These are phyloP conservation scores for Hydrocynus forskahlii DNA, from an alignment of 2,797 vertebrate genomes.

Conservation along the genomic window DNA sequence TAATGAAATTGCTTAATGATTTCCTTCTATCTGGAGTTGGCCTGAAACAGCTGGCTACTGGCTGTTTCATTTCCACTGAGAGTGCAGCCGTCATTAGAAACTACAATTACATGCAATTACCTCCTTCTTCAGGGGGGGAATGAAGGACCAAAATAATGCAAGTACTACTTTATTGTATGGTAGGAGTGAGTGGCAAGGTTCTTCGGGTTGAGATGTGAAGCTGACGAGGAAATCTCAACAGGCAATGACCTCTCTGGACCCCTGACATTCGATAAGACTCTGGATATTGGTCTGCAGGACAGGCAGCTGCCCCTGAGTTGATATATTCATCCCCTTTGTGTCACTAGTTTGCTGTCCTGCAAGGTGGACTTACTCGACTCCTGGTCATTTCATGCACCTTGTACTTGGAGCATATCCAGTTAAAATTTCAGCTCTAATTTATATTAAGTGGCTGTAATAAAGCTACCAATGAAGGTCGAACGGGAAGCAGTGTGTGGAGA, in stretches of 20 bases:
- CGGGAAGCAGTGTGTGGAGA: too few species aligned
- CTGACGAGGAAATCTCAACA: background rate
- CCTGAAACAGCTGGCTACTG: slow-evolving; percentile 47
- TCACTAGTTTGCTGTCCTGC: background rate
- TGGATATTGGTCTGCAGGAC: background rate
- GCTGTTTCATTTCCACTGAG: slow-evolving; percentile 36
- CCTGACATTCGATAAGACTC: background rate
- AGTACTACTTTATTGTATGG: slow-evolving; percentile 33
- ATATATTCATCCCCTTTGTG: background rate
- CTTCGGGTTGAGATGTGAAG: background rate
- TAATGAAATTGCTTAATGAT: slow-evolving; percentile 61
- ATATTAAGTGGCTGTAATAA: too few species aligned
- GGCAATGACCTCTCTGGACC: background rate
- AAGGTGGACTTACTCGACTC: too few species aligned
- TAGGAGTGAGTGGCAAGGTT: background rate
- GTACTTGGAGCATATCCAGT: too few species aligned
- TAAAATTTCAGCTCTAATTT: too few species aligned
- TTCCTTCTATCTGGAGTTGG: slow-evolving; percentile 60
- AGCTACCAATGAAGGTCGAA: too few species aligned
- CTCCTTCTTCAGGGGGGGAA: slow-evolving; percentile 32
- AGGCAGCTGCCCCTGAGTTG: background rate
- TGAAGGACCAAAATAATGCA: slow-evolving; percentile 35
- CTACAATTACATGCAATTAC: slow-evolving; percentile 59
- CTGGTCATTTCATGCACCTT: too few species aligned
- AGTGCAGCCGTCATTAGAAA: slow-evolving; percentile 37